Conservation (phyloP, 2,888 invertebrate genomes). For the Hedychridium roseum region DNA sequence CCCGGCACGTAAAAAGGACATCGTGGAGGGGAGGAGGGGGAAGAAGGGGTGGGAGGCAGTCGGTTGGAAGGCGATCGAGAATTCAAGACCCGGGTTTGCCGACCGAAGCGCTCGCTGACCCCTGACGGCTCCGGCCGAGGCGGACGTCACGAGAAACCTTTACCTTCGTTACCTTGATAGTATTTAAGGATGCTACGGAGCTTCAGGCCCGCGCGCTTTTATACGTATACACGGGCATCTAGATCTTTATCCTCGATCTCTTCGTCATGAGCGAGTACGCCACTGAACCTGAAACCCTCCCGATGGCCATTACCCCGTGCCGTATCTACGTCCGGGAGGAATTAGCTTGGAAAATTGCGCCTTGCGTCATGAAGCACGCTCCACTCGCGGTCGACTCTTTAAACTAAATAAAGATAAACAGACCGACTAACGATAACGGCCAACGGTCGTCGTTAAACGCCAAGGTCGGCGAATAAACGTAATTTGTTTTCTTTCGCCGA, state of each 20-base stretch:
- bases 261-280: conserved; percentile 40
- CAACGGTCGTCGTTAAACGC: too few species aligned
- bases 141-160: conserved; percentile 49
- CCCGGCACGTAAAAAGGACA: conserved; percentile 20
- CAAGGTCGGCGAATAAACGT: too few species aligned
- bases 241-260: conserved; percentile 44
- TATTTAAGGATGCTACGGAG: conserved; percentile 46
- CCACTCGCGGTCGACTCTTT: too few species aligned
- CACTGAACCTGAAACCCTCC: conserved; percentile 42
- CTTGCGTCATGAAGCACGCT: conserved; percentile 21
- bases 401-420: too few species aligned
- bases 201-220: conserved; percentile 28
- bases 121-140: conserved; percentile 43
- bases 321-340: conserved; percentile 29
- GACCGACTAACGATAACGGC: too few species aligned
- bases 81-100: conserved; percentile 46
- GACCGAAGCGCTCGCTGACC: conserved; percentile 49
- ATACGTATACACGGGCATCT: conserved; percentile 40
- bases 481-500: too few species aligned
- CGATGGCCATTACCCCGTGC: conserved; percentile 39
- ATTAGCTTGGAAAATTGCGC: conserved; percentile 36
- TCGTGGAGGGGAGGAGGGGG: not conserved
- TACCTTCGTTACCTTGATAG: conserved; percentile 47
- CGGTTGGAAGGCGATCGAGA: conserved; percentile 30
- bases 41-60: not conserved